Evolutionary conservation across 2,888 invertebrate species (phyloP).

Genomic region (Noctua fimbriata): DNA sequence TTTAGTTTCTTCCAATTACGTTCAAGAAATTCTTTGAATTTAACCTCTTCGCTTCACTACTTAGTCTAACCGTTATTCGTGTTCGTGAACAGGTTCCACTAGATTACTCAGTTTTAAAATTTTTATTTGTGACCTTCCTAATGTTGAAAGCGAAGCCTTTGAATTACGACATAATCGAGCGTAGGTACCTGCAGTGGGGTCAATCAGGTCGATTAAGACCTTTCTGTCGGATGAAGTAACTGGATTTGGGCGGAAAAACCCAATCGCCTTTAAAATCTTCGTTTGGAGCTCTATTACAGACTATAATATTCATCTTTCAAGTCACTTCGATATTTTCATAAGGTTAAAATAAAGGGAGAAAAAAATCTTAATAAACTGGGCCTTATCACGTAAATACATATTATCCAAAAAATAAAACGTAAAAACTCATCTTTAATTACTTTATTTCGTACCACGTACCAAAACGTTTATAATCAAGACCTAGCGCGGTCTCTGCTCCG

Average conservation of each 20-base stretch:
- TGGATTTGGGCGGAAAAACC: background rate
- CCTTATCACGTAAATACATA: background rate
- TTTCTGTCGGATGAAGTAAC: background rate
- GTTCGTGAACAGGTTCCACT: conserved; percentile 14
- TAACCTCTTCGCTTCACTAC: conserved; percentile 2
- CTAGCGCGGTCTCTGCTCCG: conserved; percentile 31
- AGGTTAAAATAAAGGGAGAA: background rate
- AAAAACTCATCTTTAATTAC: background rate
- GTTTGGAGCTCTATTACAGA: background rate
- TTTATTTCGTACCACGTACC: background rate
- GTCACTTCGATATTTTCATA: background rate
- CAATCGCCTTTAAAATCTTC: background rate
- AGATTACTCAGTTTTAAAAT: conserved; percentile 16
- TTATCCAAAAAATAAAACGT: background rate
- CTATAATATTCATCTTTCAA: background rate
- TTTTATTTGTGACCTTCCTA: background rate
- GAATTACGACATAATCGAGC: background rate
- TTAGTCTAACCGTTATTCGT: conserved; percentile 13
- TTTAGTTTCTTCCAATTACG: background rate
- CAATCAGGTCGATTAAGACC: conserved; percentile 18
- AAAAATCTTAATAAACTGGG: too few relatives aligned
- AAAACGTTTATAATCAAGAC: conserved; percentile 52
- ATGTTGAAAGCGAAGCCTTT: background rate
- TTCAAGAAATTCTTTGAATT: background rate
- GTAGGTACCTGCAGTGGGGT: background rate